These are phyloP conservation scores for Anagyrus pseudococci DNA, from an alignment of 2,888 invertebrate species.

Conservation along the genomic window DNA sequence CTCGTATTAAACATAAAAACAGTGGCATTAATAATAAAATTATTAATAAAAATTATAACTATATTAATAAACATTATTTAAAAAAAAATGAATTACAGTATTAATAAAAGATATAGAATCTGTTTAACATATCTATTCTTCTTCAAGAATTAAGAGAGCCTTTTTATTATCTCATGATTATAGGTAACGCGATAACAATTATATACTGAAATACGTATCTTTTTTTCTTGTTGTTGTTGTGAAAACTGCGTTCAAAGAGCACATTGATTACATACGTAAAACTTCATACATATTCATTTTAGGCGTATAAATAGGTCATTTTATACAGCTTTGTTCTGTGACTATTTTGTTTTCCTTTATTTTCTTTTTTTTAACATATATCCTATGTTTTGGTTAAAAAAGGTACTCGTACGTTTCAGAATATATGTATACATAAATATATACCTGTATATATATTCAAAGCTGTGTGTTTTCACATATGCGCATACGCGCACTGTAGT, in stretches of 20 bases:
- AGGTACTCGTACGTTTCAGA: background rate
- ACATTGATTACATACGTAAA: too few species aligned
- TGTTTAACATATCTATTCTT: constrained; percentile 18
- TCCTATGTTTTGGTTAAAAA: background rate
- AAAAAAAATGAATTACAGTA: constrained; percentile 8
- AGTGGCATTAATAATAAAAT: constrained; percentile 11
- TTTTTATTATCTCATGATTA: constrained; percentile 20
- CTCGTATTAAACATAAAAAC: constrained; percentile 7
- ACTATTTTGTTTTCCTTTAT: too few species aligned
- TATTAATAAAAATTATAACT: constrained; percentile 9
- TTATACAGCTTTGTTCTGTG: too few species aligned
- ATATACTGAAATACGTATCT: constrained; percentile 19
- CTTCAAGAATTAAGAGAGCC: constrained; percentile 35
- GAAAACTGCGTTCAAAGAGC: too few species aligned
- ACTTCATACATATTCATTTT: too few species aligned
- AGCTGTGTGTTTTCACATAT: constrained; percentile 4
- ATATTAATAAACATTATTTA: constrained; percentile 14
- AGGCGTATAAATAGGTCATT: too few species aligned
- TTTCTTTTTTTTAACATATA: too few species aligned
- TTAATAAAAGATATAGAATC: constrained; percentile 30
- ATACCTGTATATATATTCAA: constrained; percentile 5
- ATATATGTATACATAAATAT: background rate
- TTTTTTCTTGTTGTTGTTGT: too few species aligned
- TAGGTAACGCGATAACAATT: constrained; percentile 5
- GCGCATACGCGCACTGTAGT: too few species aligned